Base-by-base conservation (phyloP, 2,888 invertebrate genomes). In the Harpagoxenus sublaevis region DNA sequence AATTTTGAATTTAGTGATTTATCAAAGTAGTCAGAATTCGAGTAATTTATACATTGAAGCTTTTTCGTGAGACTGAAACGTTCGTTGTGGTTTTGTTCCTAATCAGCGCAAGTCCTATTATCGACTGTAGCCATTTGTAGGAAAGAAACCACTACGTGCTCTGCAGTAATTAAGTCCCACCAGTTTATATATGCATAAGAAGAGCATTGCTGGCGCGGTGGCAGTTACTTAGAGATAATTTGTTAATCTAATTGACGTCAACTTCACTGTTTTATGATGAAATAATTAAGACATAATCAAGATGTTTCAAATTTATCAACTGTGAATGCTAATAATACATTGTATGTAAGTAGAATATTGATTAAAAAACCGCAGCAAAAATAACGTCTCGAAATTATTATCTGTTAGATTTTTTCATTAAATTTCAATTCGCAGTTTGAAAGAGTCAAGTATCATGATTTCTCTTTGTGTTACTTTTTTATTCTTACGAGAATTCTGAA, bases 61-160 rank as follows among this genome's bases (percentile, higher is more conserved):
- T 42, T 42, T 71, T 53, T 68, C 10, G 12, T 28, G 4, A 70
- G 4, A 53, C 4, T 77, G n/a, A 48, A 75, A 66, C 23, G 51
- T 71, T 71, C 9, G 18, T 53, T n/a, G 12, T 18, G 35, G 15
- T 68, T 74, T 35, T 31, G 31, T 74, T 78, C 0, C 15, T 73
- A 53, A 42, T 71, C 73, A 73, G 12, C 8, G 2, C 18, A 71
- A 53, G 77, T 39, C 8, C 42, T 70, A 71, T 55, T 70, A 71
- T 78, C 53, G 42, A 39, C 53, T 78, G 42, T 28, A 78, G 9
- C n/a, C 31, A 39, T n/a, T 74, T 8, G 18, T 35, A 70, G 4
- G n/a, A 42, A 78, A 78, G 53, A 78, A 78, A 78, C 42, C n/a
- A 42, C 73, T 78, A 71, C 73, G 73, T 78, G 71, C 28, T 73